phyloP scores from a whole-genome alignment of 1,140 invertebrate species.

The Drosophila saltans region DNA sequence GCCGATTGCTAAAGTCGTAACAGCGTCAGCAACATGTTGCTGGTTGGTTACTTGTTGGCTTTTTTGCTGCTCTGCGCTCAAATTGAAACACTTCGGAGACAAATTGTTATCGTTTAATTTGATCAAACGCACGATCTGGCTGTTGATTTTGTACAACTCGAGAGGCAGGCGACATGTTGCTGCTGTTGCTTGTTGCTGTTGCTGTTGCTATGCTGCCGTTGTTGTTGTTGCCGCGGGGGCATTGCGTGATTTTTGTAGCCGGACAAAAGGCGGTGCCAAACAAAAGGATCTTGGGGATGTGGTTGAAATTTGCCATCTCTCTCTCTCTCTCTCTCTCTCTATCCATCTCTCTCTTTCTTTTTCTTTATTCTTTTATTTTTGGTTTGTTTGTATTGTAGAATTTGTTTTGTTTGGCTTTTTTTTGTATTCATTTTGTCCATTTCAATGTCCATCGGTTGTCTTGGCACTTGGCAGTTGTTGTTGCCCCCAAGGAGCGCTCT shows the following conservation, averaged over 20 bases:
- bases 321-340: neutral
- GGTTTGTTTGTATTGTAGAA: neutral
- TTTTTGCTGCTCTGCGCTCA: slow-evolving; percentile 49
- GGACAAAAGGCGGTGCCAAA: slow-evolving; percentile 23
- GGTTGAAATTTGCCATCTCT: neutral
- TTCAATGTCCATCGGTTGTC: slow-evolving; percentile 70
- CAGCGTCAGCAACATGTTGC: slow-evolving; percentile 66
- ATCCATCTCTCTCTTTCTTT: neutral
- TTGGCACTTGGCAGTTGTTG: slow-evolving; percentile 23
- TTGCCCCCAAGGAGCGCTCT: slow-evolving; percentile 57
- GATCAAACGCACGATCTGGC: slow-evolving; percentile 82
- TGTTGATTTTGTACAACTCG: slow-evolving; percentile 63
- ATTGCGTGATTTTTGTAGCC: slow-evolving; percentile 13
- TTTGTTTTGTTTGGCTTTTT: slow-evolving; percentile 19
- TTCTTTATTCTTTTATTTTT: neutral
- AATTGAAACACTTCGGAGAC: slow-evolving; percentile 83
- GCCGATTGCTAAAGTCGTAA: slow-evolving; percentile 48
- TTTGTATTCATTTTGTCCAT: slow-evolving; percentile 49
- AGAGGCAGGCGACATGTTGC: slow-evolving; percentile 62
- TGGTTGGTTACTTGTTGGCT: slow-evolving; percentile 2
- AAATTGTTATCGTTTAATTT: slow-evolving; percentile 83
- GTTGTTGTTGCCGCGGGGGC: slow-evolving; percentile 5
- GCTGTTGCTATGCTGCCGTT: slow-evolving; percentile 11
- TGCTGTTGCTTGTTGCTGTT: slow-evolving; percentile 13
- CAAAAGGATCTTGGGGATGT: slow-evolving; percentile 18